phyloP scores from a whole-genome alignment of 2,888 invertebrate genomes.

The Orthosia cruda region DNA sequence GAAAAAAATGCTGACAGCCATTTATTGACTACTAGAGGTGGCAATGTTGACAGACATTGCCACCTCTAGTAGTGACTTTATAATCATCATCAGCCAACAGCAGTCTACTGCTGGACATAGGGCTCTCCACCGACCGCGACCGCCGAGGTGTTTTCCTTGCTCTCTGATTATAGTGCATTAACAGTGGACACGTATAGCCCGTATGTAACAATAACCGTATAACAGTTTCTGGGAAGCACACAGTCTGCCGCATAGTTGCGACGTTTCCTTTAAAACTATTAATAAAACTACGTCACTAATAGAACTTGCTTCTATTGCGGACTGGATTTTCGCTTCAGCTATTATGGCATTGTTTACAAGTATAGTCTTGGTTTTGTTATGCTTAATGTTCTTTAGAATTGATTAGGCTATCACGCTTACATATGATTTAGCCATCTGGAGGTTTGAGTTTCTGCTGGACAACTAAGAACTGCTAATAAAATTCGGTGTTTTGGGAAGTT shows the following conservation, averaged over 20 bases:
- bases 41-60: not conserved
- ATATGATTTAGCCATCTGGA: not conserved
- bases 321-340: conserved; percentile 15
- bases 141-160: not conserved
- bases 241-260: conserved; percentile 18
- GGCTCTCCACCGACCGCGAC: too few species aligned
- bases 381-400: not conserved
- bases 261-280: conserved; percentile 51
- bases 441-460: not conserved
- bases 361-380: conserved; percentile 5
- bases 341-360: conserved; percentile 9
- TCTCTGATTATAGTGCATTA: conserved; percentile 47
- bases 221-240: conserved; percentile 43
- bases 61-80: not conserved
- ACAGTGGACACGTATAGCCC: conserved; percentile 54
- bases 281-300: conserved; percentile 46
- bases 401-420: too few species aligned
- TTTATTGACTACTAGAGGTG: too few species aligned
- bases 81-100: too few species aligned
- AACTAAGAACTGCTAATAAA: too few species aligned
- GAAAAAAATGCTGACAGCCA: too few species aligned
- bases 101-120: too few species aligned
- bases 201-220: conserved; percentile 59
- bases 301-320: conserved; percentile 12
- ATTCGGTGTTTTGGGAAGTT: too few species aligned